Evolutionary conservation across 2,888 invertebrate genomes (phyloP).

Genomic region (Ischnura elegans): DNA sequence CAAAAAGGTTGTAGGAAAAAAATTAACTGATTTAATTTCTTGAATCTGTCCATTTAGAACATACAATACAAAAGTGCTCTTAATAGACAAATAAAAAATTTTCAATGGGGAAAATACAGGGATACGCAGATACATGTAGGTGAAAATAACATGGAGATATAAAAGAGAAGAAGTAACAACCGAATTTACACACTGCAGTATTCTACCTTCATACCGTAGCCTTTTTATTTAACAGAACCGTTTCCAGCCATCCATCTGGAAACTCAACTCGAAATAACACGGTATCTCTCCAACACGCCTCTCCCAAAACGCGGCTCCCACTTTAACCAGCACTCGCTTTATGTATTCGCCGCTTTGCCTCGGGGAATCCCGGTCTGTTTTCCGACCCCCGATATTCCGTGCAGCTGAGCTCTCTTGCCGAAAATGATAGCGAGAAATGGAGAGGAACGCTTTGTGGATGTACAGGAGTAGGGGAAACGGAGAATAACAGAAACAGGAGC

Average conservation of each 20-base stretch:
- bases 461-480: not conserved
- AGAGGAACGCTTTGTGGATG: not conserved
- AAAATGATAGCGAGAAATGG: not conserved
- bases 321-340: not conserved
- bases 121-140: no score
- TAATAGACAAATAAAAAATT: no score
- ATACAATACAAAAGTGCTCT: no score
- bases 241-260: not conserved
- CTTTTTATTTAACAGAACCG: no score
- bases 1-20: no score
- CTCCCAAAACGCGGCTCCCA: not conserved
- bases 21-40: no score
- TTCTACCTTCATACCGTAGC: no score
- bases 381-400: not conserved
- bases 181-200: no score
- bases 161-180: no score
- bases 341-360: slow-evolving; percentile 19
- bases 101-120: no score
- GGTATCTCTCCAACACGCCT: not conserved
- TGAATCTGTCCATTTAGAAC: no score
- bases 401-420: slow-evolving; percentile 11
- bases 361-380: not conserved
- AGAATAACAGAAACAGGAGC: not conserved
- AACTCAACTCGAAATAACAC: not conserved
- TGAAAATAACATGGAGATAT: no score